Evolutionary conservation across 2,888 invertebrate genomes (phyloP).

Genomic region (Tortricodes alternella): DNA sequence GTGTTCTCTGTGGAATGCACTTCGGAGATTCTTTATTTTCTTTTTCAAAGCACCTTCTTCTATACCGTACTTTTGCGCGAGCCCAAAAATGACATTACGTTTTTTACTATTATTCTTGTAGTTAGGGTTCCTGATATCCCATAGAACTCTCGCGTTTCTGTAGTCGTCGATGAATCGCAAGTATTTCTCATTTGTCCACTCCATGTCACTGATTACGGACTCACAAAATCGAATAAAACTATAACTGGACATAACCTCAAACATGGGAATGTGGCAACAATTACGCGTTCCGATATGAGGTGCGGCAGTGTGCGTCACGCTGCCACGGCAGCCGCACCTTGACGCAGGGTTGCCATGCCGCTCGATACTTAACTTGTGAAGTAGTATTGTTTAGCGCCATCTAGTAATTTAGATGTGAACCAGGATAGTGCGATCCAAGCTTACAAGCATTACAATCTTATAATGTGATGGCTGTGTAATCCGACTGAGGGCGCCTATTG

Average conservation of each 20-base stretch:
- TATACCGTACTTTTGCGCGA: conserved; percentile 18
- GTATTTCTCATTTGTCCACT: conserved; percentile 20
- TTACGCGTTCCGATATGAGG: background rate
- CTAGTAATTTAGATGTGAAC: background rate
- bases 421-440: background rate
- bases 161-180: conserved; percentile 22
- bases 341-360: conserved; percentile 16
- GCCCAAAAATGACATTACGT: conserved; percentile 8
- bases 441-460: too few species aligned
- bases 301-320: conserved; percentile 27
- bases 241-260: conserved; percentile 16
- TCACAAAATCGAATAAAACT: background rate
- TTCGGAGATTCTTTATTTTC: conserved; percentile 27
- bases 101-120: conserved; percentile 24
- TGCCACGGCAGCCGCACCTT: conserved; percentile 11
- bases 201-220: conserved; percentile 12
- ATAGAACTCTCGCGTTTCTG: conserved; percentile 14
- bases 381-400: background rate
- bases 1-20: conserved; percentile 25
- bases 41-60: conserved; percentile 16
- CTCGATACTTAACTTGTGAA: background rate
- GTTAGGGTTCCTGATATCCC: conserved; percentile 21
- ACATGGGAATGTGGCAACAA: too few species aligned
- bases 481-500: too few species aligned
- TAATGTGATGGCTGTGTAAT: too few species aligned